Evolutionary conservation across 2,797 vertebrate species (phyloP), one percentile per base, ranked within the genome.

Genomic region (Malacoraja senta): DNA sequence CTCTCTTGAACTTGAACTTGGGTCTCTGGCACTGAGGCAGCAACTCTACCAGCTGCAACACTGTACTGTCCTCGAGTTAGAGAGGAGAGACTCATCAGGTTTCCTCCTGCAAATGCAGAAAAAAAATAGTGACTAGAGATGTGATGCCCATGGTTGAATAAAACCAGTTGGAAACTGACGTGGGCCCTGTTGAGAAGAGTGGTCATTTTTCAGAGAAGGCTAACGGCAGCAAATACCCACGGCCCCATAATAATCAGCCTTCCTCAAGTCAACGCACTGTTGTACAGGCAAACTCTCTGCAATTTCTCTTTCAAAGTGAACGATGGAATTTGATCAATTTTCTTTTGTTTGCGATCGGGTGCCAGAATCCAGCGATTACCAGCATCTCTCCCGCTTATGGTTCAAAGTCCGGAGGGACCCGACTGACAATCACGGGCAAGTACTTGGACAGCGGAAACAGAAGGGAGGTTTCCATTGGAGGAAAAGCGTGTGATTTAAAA

Each of bases 301-400:
- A 58, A 26, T 72, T 53, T 53, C 44, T 7, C 44, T 6, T 53
- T 53, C 44, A 53, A 53, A 53, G 0, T 53, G 38, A 91, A 76
- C 53, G 71, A 76, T 76, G 38, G 7, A 35, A 65, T 93, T 88
- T 29, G 74, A 17, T 63, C 10, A 29, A 19, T 65, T 93, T 94
- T 93, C 94, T 94, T 32, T 86, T 58, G 24, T 26, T 4, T 68
- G 94, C 8, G 10, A 2, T 17, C 35, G n/a, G 80, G 61, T 0
- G 0, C 68, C 71, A 99, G 99, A 97, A 98, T 93, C 98, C 98
- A 29, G 93, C 96, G 93, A 97, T 99, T 95, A 96, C 95, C 61
- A 97, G 96, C 93, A 98, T 99, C 95, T 98, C 97, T 94, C 99
- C 99, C 0, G 96, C 94, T 12, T 98, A 98, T 21, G 99, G 99